A percentile compares a stretch with the other conserved stretches of the same genome.
Conservation (phyloP, 2,888 invertebrate species). For the Scaptomyza flava region DNA sequence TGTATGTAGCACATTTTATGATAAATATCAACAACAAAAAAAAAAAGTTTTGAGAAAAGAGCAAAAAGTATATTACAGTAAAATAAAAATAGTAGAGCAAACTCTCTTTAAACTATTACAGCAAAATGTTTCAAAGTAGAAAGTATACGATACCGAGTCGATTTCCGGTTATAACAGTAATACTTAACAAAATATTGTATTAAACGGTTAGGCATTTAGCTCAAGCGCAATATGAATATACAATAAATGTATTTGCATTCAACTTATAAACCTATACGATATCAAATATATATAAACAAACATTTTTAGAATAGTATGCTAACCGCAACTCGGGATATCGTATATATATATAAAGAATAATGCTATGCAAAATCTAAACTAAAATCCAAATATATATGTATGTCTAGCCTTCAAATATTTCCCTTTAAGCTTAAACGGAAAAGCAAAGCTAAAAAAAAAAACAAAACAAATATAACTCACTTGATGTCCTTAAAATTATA, state of each 20-base stretch:
- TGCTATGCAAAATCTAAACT: constrained; percentile 28
- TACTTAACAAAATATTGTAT: constrained; percentile 35
- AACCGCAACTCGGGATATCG: constrained; percentile 61
- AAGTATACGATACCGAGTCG: constrained; percentile 34
- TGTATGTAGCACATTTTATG: constrained; percentile 35
- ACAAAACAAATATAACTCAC: constrained; percentile 51
- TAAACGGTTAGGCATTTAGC: constrained; percentile 73
- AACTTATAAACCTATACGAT: constrained; percentile 45
- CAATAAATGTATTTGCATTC: constrained; percentile 31
- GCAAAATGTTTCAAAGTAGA: constrained; percentile 49
- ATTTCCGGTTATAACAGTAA: not conserved
- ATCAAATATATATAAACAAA: constrained; percentile 45
- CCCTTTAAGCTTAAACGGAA: constrained; percentile 48
- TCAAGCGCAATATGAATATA: constrained; percentile 61
- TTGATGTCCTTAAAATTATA: constrained; percentile 62
- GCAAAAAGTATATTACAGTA: too few relatives aligned
- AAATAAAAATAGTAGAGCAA: constrained; percentile 17
- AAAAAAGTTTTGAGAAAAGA: too few relatives aligned
- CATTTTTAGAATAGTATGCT: constrained; percentile 47
- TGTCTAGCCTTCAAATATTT: constrained; percentile 31
- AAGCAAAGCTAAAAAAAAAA: constrained; percentile 25
- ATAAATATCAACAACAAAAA: constrained; percentile 9
- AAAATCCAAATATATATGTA: constrained; percentile 20
- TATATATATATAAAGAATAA: constrained; percentile 47
- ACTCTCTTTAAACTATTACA: constrained; percentile 1